Evolutionary conservation across 2,797 vertebrate species (phyloP), one percentile per base, ranked within the genome.

Genomic region (Thalassophryne amazonica): DNA sequence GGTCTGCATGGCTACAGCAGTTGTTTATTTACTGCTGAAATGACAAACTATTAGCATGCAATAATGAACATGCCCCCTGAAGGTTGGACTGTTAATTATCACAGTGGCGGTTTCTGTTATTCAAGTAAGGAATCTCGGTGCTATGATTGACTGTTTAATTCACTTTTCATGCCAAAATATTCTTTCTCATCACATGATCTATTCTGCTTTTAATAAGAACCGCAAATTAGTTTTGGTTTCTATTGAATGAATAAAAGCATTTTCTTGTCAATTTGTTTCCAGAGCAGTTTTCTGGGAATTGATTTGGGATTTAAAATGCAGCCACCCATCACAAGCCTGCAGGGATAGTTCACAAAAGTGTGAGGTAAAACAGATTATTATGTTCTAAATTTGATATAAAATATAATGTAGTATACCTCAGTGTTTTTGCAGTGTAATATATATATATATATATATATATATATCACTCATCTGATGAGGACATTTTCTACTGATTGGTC

Each of bases 211-310:
- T 58, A 73, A 71, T 50, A 62, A 41, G 32, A 67, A 36, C 43
- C 46, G 48, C 67, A 76, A 71, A 75, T 69, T 82, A 69, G 74
- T 71, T 82, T 82, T 64, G 61, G 37, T 80, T 81, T 78, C 55
- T 45, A 35, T 53, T 69, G 34, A 72, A 47, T 54, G 56, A 63
- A 63, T 71, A 40, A 60, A 68, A 68, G 31, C 10, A 46, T 77
- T 73, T 63, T 53, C n/a, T 52, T 69, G 65, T 61, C 67, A 64
- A 15, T 49, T 19, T 34, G 51, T 39, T 39, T 24, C 34, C 32
- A 24, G 60, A 76, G 52, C 14, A 19, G 16, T 69, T 52, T 31
- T 17, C 49, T 50, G 12, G 17, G 27, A 37, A 50, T 48, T 24
- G 46, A 23, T 60, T n/a, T 38, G 21, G 14, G 19, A 50, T 52